A percentile compares a stretch with the other conserved stretches of the same genome.
Evolutionary conservation across 2,113 vertebrate species (phyloP).

Genomic region (Engraulis encrasicolus): DNA sequence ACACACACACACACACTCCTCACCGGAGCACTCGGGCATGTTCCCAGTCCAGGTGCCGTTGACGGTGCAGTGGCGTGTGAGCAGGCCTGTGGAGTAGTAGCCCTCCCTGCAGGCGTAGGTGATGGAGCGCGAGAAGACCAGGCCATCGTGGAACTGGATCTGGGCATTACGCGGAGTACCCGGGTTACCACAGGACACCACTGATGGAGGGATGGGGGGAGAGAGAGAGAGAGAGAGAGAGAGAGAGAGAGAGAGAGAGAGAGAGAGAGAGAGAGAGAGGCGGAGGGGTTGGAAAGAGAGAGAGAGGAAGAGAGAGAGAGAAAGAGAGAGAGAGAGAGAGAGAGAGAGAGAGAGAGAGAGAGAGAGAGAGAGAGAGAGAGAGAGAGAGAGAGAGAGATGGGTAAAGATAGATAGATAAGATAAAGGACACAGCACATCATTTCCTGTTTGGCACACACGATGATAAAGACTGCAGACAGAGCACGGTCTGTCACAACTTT

Average conservation of each 20-base stretch:
- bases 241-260: background rate
- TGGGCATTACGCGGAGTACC: constrained; percentile 90
- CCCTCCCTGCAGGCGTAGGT: constrained; percentile 92
- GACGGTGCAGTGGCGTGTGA: constrained; percentile 92
- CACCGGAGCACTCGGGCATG: constrained; percentile 90
- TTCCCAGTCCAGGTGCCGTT: constrained; percentile 95
- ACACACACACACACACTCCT: constrained; percentile 24
- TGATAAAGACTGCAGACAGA: too few relatives aligned
- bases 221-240: constrained; percentile 8
- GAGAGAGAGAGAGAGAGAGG: background rate
- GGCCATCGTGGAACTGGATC: constrained; percentile 87
- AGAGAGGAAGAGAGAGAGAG: background rate
- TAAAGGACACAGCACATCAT: too few relatives aligned
- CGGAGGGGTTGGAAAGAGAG: background rate
- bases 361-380: background rate
- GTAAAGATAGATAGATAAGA: background rate
- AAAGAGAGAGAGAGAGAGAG: background rate
- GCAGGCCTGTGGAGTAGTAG: constrained; percentile 89
- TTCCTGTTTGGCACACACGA: too few relatives aligned
- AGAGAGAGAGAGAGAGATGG: background rate
- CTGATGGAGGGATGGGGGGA: constrained; percentile 64
- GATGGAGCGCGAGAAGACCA: constrained; percentile 90
- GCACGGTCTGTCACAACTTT: too few relatives aligned
- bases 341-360: too few relatives aligned
- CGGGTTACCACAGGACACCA: constrained; percentile 94